Conservation (phyloP, 2,797 vertebrate species). For the Trematomus bernacchii region DNA sequence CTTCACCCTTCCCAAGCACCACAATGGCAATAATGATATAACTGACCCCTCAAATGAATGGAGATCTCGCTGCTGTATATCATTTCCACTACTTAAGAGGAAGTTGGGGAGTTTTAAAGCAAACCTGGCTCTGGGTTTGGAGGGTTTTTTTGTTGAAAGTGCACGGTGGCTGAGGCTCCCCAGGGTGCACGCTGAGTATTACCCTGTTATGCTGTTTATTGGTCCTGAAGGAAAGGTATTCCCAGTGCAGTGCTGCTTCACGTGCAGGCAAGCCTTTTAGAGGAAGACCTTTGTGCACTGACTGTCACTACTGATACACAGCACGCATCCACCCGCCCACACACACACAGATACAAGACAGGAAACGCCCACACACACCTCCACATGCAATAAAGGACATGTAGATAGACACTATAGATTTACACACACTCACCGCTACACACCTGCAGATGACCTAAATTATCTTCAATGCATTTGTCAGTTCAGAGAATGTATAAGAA, state of each 20-base stretch:
- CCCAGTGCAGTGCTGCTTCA: constrained; percentile 54
- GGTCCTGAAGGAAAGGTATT: constrained; percentile 72
- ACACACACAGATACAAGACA: not conserved
- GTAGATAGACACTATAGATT: not conserved
- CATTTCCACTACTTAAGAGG: constrained; percentile 52
- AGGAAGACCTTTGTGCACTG: constrained; percentile 54
- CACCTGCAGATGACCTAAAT: not conserved
- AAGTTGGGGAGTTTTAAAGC: constrained; percentile 46
- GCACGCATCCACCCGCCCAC: constrained; percentile 67
- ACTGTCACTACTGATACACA: constrained; percentile 64
- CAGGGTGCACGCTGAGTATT: constrained; percentile 60
- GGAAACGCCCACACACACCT: constrained; percentile 34
- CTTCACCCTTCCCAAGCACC: constrained; percentile 28
- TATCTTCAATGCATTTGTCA: constrained; percentile 2
- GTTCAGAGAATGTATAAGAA: not conserved
- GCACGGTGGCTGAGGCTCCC: constrained; percentile 31
- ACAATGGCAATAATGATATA: constrained; percentile 66
- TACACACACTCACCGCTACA: not conserved
- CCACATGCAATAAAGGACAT: constrained; percentile 11
- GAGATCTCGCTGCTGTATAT: constrained; percentile 56
- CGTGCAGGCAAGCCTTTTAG: constrained; percentile 59
- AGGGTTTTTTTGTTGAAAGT: constrained; percentile 6
- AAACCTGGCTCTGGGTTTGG: constrained; percentile 8
- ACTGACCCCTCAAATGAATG: constrained; percentile 66
- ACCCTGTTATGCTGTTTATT: constrained; percentile 80